Base-by-base conservation (phyloP, 2,113 vertebrate species). In the Periophthalmus modestus region DNA sequence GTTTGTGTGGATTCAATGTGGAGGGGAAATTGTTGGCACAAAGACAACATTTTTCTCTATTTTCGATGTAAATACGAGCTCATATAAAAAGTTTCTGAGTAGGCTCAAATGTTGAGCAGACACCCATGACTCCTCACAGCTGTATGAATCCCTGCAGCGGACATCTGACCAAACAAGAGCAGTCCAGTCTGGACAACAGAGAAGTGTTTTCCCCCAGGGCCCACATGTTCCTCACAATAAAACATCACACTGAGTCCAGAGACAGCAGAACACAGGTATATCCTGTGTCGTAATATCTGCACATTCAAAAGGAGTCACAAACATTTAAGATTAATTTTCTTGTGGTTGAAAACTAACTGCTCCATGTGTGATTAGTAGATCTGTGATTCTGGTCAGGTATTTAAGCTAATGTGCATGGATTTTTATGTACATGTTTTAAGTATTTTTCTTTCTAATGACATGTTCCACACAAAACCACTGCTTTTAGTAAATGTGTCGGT, bases 101-200 rank as follows among this genome's bases (percentile, higher is more conserved):
- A 74, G 28, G 72, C 81, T 75, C 70, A 83, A 46, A 68, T 48
- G 66, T 43, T 65, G 55, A 71, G 77, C 5, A 79, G 72, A 79
- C 67, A 69, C 63, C 65, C 84, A 81, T 57, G 70, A 67, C 34
- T 54, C 58, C 79, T 54, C 39, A 74, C 83, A 74, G 47, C 57
- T 0, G 36, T 71, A 75, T 21, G 36, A 21, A 73, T 75, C 74
- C 82, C 87, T 50, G 82, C 86, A 69, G 90, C 1, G 79, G 52
- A 82, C 90, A 91, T 87, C 88, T 91, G 86, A 91, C 81, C 77
- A 90, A 91, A 90, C 89, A 91, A 88, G 79, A 82, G 77, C 73
- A 84, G 80, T 82, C 82, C 65, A 74, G 46, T 63, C 77, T 82
- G 79, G 82, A 70, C 69, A 55, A 77, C 75, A 79, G 80, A 75